phyloP scores from a whole-genome alignment of 2,888 invertebrate genomes.

The Rugalucina vietnamica region DNA sequence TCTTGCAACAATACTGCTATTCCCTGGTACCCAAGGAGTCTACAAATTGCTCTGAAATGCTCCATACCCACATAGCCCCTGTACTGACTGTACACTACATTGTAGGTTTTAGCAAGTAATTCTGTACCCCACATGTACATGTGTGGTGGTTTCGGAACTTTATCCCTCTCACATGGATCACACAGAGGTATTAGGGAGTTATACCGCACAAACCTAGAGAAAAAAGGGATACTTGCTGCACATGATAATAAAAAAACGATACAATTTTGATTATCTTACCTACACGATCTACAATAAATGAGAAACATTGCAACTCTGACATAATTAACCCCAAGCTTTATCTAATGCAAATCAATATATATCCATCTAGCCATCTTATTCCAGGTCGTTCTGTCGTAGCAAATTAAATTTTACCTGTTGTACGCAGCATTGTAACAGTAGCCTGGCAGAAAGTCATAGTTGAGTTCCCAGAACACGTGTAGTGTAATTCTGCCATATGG shows the following conservation, averaged over 20 bases:
- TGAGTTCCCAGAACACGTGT: slow-evolving; percentile 99
- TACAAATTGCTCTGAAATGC: slow-evolving; percentile 97
- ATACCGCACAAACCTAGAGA: slow-evolving; percentile 72
- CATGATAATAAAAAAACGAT: too few relatives aligned
- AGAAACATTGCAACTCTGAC: too few relatives aligned
- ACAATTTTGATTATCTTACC: too few relatives aligned
- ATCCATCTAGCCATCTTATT: too few relatives aligned
- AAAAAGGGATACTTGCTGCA: too few relatives aligned
- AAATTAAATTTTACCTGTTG: too few relatives aligned
- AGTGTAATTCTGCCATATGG: slow-evolving; percentile 98
- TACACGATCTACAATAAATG: too few relatives aligned
- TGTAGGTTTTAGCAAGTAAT: slow-evolving; percentile 75
- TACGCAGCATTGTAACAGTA: slow-evolving; percentile 99
- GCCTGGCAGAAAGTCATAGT: slow-evolving; percentile 98
- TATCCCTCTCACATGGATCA: slow-evolving; percentile 87
- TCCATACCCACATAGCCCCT: slow-evolving; percentile 96
- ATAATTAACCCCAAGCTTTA: too few relatives aligned
- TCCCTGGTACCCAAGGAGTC: slow-evolving; percentile 98
- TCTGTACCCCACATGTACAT: slow-evolving; percentile 98
- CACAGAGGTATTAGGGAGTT: slow-evolving; percentile 59
- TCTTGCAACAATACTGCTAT: slow-evolving; percentile 99
- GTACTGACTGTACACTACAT: slow-evolving; percentile 93
- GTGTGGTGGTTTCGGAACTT: slow-evolving; percentile 95
- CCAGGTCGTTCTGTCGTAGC: too few relatives aligned
- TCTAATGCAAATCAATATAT: background rate